These are phyloP conservation scores for Drosophila albomicans DNA, from an alignment of 1,140 invertebrate genomes.

Conservation along the genomic window DNA sequence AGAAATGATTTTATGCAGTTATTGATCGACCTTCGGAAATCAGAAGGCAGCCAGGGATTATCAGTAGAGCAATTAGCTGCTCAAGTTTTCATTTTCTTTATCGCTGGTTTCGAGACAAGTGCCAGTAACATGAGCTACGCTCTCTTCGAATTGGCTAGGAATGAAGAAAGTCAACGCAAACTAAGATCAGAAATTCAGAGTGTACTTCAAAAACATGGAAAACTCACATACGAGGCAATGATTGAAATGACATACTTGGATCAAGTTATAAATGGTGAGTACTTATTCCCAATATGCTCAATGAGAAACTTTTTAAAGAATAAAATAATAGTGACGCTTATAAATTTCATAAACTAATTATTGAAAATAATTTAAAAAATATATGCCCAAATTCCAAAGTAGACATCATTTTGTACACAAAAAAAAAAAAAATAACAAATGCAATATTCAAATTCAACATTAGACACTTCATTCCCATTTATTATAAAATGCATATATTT, in stretches of 20 bases:
- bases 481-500: no score
- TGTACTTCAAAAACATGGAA: constrained; percentile 84
- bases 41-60: constrained; percentile 49
- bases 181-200: constrained; percentile 84
- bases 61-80: constrained; percentile 67
- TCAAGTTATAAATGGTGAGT: constrained; percentile 31
- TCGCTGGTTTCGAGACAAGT: constrained; percentile 88
- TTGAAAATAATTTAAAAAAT: no score
- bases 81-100: constrained; percentile 85
- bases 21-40: constrained; percentile 84
- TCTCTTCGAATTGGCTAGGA: constrained; percentile 85
- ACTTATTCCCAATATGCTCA: not conserved
- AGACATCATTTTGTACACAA: no score
- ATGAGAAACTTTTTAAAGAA: no score
- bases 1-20: constrained; percentile 87
- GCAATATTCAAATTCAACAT: no score
- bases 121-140: constrained; percentile 85
- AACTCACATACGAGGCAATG: constrained; percentile 74
- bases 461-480: no score
- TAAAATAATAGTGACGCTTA: no score
- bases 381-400: no score
- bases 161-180: constrained; percentile 86
- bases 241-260: constrained; percentile 82
- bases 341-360: no score
- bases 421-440: no score